A percentile compares a stretch with the other conserved stretches of the same genome.
phyloP scores from a whole-genome alignment of 2,113 vertebrate genomes.

The Tachycineta bicolor region DNA sequence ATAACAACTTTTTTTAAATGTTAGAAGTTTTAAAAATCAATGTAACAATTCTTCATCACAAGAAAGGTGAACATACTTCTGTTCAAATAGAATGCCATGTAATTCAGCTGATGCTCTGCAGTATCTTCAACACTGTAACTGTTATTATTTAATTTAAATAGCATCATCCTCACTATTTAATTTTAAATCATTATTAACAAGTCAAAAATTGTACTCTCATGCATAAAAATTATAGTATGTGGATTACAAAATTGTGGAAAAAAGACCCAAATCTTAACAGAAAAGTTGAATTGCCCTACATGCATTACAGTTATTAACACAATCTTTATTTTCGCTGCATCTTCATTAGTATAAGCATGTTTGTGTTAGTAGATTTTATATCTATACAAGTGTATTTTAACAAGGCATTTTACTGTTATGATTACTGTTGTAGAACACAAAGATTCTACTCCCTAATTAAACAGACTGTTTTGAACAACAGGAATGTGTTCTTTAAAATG shows the following conservation, averaged over 20 bases:
- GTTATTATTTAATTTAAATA: background rate
- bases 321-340: background rate
- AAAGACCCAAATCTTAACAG: background rate
- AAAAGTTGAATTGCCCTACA: background rate
- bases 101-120: background rate
- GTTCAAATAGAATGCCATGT: fast-evolving
- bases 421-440: background rate
- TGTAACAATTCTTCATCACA: background rate
- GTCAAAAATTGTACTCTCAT: background rate
- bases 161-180: background rate
- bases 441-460: background rate
- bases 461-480: background rate
- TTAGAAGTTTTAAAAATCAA: background rate
- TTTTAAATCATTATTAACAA: background rate
- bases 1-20: fast-evolving
- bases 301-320: background rate
- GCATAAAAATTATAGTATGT: background rate
- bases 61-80: background rate
- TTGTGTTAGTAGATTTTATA: background rate
- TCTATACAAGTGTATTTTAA: background rate
- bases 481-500: background rate
- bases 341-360: background rate
- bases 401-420: background rate
- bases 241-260: background rate
- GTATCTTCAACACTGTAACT: background rate